Evolutionary conservation across 37 sponge, comb jelly and placozoan species (phyloP).

Genomic region (Tethya wilhelma): DNA sequence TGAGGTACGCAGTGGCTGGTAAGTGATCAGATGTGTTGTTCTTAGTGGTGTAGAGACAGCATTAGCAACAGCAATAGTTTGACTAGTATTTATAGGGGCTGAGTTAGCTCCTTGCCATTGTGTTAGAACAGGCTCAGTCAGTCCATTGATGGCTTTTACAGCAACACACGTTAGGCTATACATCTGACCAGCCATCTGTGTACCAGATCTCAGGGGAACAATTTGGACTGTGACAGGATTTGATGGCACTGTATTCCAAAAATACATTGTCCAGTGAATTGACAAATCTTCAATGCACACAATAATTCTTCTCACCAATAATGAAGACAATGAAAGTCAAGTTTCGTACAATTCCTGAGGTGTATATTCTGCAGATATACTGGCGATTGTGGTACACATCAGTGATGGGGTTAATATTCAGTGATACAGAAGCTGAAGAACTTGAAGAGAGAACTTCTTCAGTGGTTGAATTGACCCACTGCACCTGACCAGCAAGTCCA

Average conservation of each 20-base stretch:
- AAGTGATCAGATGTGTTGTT: neutral
- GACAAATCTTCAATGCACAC: neutral
- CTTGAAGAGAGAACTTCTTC: constrained; percentile 5
- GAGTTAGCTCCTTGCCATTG: constrained; percentile 14
- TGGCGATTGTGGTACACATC: neutral
- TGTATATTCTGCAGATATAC: constrained; percentile 7
- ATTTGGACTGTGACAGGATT: neutral
- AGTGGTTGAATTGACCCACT: neutral
- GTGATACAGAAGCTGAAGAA: neutral
- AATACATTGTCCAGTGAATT: neutral
- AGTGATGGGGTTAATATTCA: neutral
- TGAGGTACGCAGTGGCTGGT: neutral
- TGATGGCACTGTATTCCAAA: neutral
- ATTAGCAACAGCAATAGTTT: neutral
- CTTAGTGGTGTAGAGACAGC: neutral
- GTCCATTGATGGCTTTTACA: constrained; percentile 3
- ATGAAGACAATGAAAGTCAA: constrained; percentile 5
- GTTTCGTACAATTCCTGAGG: neutral
- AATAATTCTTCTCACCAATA: constrained; percentile 3
- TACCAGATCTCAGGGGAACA: neutral
- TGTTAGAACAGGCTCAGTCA: neutral
- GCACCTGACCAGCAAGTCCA: constrained; percentile 9
- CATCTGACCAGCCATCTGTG: neutral
- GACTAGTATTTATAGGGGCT: neutral
- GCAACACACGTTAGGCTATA: constrained; percentile 20